Evolutionary conservation across 2,888 invertebrate genomes (phyloP).

Genomic region (Tryphoninae sp.): DNA sequence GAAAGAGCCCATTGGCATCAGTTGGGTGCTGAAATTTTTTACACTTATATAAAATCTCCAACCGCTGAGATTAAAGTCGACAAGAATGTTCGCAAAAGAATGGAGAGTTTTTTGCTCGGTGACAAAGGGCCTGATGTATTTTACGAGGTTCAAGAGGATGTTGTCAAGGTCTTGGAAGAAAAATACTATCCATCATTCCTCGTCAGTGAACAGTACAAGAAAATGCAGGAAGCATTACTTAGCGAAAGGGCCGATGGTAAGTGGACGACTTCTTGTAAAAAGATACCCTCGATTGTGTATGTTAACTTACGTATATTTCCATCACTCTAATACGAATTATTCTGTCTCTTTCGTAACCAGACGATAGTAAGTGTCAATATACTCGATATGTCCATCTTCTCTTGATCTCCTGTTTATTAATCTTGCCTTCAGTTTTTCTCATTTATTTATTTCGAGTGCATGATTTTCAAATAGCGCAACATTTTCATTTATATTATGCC

Average conservation of each 20-base stretch:
- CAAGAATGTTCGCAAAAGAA: constrained; percentile 90
- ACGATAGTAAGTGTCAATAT: constrained; percentile 63
- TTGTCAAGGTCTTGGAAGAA: constrained; percentile 90
- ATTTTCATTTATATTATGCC: background rate
- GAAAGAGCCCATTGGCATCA: constrained; percentile 91
- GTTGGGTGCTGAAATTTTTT: constrained; percentile 95
- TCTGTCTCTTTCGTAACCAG: constrained; percentile 53
- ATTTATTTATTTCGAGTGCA: constrained; percentile 22
- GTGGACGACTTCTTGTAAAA: constrained; percentile 47
- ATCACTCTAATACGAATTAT: constrained; percentile 51
- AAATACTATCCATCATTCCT: constrained; percentile 95
- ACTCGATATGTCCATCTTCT: constrained; percentile 26
- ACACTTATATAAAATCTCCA: constrained; percentile 92
- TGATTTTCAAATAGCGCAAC: constrained; percentile 28
- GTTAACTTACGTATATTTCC: background rate
- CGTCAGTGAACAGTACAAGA: constrained; percentile 92
- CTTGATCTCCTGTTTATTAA: constrained; percentile 11
- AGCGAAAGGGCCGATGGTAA: constrained; percentile 83
- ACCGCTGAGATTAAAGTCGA: constrained; percentile 92
- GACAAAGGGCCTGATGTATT: constrained; percentile 94
- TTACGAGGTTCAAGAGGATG: constrained; percentile 92
- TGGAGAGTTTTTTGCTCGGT: constrained; percentile 93
- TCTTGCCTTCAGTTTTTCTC: constrained; percentile 12
- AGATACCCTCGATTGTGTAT: background rate
- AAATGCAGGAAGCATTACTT: constrained; percentile 86